Evolutionary conservation across 2,797 vertebrate species (phyloP).

Genomic region (Eidolon dupreanum): DNA sequence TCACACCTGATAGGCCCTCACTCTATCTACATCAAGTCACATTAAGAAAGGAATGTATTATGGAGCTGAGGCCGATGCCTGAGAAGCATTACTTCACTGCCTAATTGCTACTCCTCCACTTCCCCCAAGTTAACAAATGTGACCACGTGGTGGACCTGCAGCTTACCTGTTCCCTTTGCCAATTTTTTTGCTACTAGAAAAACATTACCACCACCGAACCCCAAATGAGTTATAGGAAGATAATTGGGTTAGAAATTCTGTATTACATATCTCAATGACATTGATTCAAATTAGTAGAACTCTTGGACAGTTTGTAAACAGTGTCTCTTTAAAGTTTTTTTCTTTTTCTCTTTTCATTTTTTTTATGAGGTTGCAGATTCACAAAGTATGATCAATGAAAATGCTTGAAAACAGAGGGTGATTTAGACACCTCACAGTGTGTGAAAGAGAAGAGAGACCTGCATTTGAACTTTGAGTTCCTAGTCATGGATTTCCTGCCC

Average conservation of each 20-base stretch:
- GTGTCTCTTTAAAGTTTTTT: not conserved
- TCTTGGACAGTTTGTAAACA: not conserved
- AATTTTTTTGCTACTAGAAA: not conserved
- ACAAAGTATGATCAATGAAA: not conserved
- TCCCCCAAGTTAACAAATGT: not conserved
- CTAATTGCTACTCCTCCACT: slow-evolving; percentile 68
- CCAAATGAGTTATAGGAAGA: not conserved
- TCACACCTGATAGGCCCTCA: slow-evolving; percentile 87
- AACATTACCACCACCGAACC: rapidly evolving
- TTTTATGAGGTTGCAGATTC: not conserved
- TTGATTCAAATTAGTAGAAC: not conserved
- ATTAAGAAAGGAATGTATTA: slow-evolving; percentile 88
- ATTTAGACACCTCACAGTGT: not conserved
- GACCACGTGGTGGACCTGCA: rapidly evolving
- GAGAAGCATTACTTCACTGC: slow-evolving; percentile 23
- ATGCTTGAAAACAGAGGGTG: not conserved
- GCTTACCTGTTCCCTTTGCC: not conserved
- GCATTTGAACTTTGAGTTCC: slow-evolving; percentile 57
- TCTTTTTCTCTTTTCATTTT: not conserved
- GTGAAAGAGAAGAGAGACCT: not conserved
- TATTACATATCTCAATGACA: not conserved
- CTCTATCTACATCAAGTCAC: slow-evolving; percentile 89
- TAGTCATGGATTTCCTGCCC: not conserved
- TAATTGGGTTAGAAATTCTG: not conserved
- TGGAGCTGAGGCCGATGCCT: slow-evolving; percentile 40